These are phyloP conservation scores for Megalops atlanticus DNA, from an alignment of 2,113 vertebrate genomes.

Conservation along the genomic window DNA sequence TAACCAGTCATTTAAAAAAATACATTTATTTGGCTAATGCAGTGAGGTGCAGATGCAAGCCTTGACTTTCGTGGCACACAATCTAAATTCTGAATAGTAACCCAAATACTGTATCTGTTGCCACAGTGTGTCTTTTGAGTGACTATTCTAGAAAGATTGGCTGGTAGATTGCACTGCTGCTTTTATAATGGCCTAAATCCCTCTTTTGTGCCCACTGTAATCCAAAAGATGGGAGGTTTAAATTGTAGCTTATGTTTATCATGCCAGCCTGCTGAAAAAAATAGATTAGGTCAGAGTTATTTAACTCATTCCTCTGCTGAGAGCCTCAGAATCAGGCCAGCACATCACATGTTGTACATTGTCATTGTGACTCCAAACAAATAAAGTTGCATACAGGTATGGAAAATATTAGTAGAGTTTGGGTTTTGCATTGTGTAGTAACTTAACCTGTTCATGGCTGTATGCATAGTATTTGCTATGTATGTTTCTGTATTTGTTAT, in stretches of 20 bases:
- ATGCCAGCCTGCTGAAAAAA: conserved; percentile 17
- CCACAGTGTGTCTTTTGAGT: background rate
- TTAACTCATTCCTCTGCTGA: background rate
- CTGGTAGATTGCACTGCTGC: conserved; percentile 29
- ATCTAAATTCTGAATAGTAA: background rate
- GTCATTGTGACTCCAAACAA: background rate
- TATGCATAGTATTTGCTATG: background rate
- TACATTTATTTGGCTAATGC: background rate
- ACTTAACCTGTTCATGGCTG: background rate
- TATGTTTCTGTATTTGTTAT: background rate
- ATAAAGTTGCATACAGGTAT: background rate
- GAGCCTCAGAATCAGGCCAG: background rate
- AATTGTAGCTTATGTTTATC: conserved; percentile 9
- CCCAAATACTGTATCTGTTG: background rate
- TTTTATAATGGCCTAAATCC: conserved; percentile 29
- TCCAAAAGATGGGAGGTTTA: conserved; percentile 39
- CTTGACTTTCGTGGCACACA: background rate
- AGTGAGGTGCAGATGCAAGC: background rate
- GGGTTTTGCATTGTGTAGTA: background rate
- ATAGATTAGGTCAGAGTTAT: background rate
- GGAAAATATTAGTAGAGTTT: no score
- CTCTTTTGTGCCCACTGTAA: conserved; percentile 38
- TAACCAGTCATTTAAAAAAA: background rate
- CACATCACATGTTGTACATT: background rate
- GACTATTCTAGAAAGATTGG: conserved; percentile 20